Evolutionary conservation across 1,140 invertebrate species (phyloP).

Genomic region (Trialeurodes vaporariorum): DNA sequence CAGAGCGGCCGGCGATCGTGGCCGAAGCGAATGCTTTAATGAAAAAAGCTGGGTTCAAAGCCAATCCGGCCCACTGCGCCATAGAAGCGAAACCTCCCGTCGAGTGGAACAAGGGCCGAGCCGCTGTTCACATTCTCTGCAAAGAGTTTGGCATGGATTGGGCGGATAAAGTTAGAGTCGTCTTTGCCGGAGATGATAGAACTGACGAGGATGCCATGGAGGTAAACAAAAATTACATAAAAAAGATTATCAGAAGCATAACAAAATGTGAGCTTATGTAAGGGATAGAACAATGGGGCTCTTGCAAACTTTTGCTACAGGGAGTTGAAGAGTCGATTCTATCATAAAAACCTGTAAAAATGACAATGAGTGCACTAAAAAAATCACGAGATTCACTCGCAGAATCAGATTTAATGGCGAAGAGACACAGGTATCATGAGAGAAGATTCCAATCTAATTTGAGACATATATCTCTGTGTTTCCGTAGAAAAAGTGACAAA

Average conservation of each 20-base stretch:
- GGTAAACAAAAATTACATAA: conserved; percentile 39
- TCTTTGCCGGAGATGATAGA: conserved; percentile 77
- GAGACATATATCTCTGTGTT: too few species aligned
- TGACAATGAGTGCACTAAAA: too few species aligned
- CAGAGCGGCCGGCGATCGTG: conserved; percentile 47
- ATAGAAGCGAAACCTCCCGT: conserved; percentile 78
- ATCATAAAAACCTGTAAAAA: too few species aligned
- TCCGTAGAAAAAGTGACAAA: too few species aligned
- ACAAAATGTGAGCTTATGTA: too few species aligned
- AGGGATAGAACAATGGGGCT: too few species aligned
- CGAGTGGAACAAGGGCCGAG: conserved; percentile 79
- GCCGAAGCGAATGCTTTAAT: conserved; percentile 57
- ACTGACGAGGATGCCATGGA: conserved; percentile 85
- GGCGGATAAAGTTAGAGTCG: conserved; percentile 77
- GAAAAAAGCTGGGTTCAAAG: conserved; percentile 57
- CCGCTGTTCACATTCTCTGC: conserved; percentile 75
- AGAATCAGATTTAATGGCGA: too few species aligned
- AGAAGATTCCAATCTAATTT: too few species aligned
- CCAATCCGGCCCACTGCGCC: conserved; percentile 64
- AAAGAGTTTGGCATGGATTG: conserved; percentile 81
- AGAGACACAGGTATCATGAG: too few species aligned
- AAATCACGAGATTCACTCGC: too few species aligned
- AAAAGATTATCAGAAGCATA: too few species aligned
- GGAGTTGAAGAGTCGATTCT: not conserved
- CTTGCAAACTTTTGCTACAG: too few species aligned